Conservation (phyloP, 2,888 invertebrate species). For the Troides oblongomaculatus region DNA sequence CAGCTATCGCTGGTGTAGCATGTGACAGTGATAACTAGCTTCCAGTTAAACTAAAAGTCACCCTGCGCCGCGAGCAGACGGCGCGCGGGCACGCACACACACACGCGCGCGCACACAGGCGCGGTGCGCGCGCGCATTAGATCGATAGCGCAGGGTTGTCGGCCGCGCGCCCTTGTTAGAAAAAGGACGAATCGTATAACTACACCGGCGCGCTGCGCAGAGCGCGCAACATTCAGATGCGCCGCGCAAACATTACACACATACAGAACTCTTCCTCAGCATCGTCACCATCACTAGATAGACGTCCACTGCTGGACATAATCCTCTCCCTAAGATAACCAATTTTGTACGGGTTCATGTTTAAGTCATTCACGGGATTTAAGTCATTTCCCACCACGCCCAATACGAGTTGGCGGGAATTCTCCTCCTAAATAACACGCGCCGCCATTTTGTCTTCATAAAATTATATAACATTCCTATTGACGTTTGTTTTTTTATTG, state of each 20-base stretch:
- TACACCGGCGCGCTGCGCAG: slow-evolving; percentile 30
- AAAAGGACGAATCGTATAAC: slow-evolving; percentile 64
- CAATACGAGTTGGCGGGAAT: too few relatives aligned
- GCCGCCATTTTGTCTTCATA: too few relatives aligned
- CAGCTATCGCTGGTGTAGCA: slow-evolving; percentile 7
- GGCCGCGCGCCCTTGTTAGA: slow-evolving; percentile 76
- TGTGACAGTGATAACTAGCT: slow-evolving; percentile 28
- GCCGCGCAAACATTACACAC: slow-evolving; percentile 1
- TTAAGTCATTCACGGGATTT: too few relatives aligned
- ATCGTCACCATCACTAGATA: too few relatives aligned
- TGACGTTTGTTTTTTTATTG: too few relatives aligned
- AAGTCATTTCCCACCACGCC: too few relatives aligned
- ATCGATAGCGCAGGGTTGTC: slow-evolving; percentile 68
- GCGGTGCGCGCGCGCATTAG: slow-evolving; percentile 54
- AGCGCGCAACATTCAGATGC: slow-evolving; percentile 27
- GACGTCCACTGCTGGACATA: too few relatives aligned
- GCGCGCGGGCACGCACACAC: slow-evolving; percentile 12
- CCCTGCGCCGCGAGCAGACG: slow-evolving; percentile 29
- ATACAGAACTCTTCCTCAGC: too few relatives aligned
- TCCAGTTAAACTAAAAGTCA: slow-evolving; percentile 32
- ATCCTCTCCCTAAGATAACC: too few relatives aligned
- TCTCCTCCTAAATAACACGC: too few relatives aligned
- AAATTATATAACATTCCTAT: too few relatives aligned
- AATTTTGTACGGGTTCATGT: too few relatives aligned
- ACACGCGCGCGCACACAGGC: slow-evolving; percentile 38